phyloP scores from a whole-genome alignment of 2,113 vertebrate species.

The Lipotes vexillifer region DNA sequence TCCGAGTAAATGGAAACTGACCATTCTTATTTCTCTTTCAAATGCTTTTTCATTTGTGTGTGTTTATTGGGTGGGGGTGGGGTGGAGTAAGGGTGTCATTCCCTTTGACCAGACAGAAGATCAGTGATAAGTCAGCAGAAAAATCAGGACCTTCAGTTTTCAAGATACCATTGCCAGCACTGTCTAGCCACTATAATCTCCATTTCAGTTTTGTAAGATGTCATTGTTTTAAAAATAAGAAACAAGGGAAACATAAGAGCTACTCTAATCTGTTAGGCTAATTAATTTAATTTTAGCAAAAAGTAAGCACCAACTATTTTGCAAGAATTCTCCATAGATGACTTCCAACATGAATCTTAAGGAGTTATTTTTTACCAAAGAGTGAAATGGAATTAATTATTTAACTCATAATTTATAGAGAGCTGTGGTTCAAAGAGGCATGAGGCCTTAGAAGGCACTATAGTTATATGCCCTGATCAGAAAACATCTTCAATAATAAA shows the following conservation, averaged over 20 bases:
- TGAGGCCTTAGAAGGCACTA: background rate
- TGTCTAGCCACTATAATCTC: background rate
- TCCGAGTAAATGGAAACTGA: background rate
- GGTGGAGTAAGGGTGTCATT: fast-evolving
- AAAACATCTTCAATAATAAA: constrained; percentile 35
- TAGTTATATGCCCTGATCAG: background rate
- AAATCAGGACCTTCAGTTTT: background rate
- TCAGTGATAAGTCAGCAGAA: background rate
- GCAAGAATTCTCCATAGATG: background rate
- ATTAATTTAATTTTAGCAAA: background rate
- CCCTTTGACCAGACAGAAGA: background rate
- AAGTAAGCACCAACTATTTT: background rate
- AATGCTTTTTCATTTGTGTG: background rate
- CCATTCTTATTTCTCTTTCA: background rate
- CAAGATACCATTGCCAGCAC: background rate
- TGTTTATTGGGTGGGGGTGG: background rate
- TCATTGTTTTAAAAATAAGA: background rate
- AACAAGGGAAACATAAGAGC: background rate
- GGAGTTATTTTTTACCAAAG: background rate
- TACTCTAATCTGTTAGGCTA: background rate
- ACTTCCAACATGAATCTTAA: background rate
- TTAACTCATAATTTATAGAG: background rate
- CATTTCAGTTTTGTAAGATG: background rate
- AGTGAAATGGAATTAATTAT: constrained; percentile 27
- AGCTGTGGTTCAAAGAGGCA: background rate